Evolutionary conservation across 2,113 vertebrate genomes (phyloP).

Genomic region (Murina feae): DNA sequence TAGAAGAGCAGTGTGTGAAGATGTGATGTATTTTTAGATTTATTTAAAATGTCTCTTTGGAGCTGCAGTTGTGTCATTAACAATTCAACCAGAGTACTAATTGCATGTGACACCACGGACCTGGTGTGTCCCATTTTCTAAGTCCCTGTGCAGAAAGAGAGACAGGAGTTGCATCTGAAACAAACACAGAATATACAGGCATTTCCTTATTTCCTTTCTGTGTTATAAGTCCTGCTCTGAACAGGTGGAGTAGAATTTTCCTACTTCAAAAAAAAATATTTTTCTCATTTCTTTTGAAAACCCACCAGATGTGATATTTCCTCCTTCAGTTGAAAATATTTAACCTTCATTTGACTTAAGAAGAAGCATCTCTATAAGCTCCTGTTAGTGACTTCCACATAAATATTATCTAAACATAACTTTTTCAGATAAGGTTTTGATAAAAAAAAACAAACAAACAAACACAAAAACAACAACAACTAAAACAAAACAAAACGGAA

Average conservation of each 20-base stretch:
- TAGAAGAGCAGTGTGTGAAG: constrained; percentile 47
- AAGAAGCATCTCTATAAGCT: background rate
- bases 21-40: constrained; percentile 11
- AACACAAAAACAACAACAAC: too few species aligned
- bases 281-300: background rate
- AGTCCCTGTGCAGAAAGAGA: constrained; percentile 8
- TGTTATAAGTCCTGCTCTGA: background rate
- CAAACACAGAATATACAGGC: background rate
- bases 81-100: constrained; percentile 42
- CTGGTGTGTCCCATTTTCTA: constrained; percentile 50
- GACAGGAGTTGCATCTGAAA: constrained; percentile 23
- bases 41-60: constrained; percentile 38
- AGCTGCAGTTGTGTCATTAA: constrained; percentile 20
- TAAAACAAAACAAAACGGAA: too few species aligned
- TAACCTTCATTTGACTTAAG: background rate
- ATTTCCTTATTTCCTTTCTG: background rate
- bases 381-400: background rate
- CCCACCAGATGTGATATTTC: too few species aligned
- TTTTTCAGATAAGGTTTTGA: background rate
- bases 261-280: background rate
- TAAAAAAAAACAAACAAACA: background rate
- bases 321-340: background rate
- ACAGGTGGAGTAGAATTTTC: background rate
- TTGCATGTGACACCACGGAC: constrained; percentile 20
- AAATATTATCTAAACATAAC: background rate